Base-by-base conservation (phyloP, 1,140 invertebrate genomes). In the Heliconius melpomene region DNA sequence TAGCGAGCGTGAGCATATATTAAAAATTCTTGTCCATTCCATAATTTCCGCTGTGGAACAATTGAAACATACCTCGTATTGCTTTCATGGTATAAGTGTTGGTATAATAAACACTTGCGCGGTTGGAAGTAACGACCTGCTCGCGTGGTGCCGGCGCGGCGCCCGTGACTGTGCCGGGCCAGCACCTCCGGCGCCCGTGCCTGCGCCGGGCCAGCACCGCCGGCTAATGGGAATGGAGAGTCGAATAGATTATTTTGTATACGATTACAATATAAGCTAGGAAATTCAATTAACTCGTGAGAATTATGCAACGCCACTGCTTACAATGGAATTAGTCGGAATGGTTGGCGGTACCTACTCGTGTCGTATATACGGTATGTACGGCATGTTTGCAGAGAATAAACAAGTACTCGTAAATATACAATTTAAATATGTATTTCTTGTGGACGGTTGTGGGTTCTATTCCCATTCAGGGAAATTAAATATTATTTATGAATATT, bases 21-120 rank as follows among this genome's bases (percentile, higher is more conserved):
- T 66, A 66, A 66, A 66, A 66, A 66, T 66, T 26, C 60, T 66
- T 66, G 26, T 66, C 60, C 26, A 29, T 66, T 66, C 26, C 60
- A 29, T 66, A 66, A 29, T 13, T 66, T 66, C 26, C 60, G 60
- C 60, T 26, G 60, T 11, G 60, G 13, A 66, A 66, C 60, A 66
- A 66, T 66, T 66, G 60, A 66, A 66, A 66, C 26, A 66, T 66
- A 23, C 60, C 60, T 66, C 60, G 60, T 66, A 66, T 66, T 66
- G 60, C 29, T 66, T 29, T 29, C 60, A 7, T 26, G 60, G 60
- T 29, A 66, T 66, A 16, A 66, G 60, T 66, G 60, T 66, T 66
- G 23, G 60, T 29, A 26, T 66, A 66, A 66, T 66, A 66, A 29
- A 66, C 26, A 66, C 29, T 29, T 29, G 60, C 23, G 60, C 23